A percentile compares a stretch with the other conserved stretches of the same genome.
Evolutionary conservation across 2,888 invertebrate species (phyloP).

Genomic region (Saturnia japonica): DNA sequence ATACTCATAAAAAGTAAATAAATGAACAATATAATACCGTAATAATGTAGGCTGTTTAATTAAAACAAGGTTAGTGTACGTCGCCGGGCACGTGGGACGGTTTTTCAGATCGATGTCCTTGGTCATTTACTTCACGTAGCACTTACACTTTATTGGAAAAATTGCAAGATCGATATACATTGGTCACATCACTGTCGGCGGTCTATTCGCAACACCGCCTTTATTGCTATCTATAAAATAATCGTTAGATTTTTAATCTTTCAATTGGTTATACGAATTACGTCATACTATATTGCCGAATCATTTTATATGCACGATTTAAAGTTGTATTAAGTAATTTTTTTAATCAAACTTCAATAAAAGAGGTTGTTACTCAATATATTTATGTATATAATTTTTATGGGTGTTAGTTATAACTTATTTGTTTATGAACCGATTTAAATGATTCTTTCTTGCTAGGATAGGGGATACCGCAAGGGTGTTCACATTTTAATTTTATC

Average conservation of each 20-base stretch:
- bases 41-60: slow-evolving; percentile 2
- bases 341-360: too few species aligned
- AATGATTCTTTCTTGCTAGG: too few species aligned
- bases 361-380: too few species aligned
- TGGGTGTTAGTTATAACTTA: too few species aligned
- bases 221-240: background rate
- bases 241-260: background rate
- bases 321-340: too few species aligned
- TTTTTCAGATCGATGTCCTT: background rate
- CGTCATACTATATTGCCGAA: background rate
- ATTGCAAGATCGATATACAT: slow-evolving; percentile 2
- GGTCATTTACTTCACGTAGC: background rate
- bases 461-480: too few species aligned
- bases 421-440: too few species aligned
- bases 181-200: background rate
- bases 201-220: background rate
- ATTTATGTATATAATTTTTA: too few species aligned
- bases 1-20: background rate
- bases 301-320: too few species aligned
- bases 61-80: slow-evolving; percentile 4
- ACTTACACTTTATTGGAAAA: slow-evolving; percentile 11
- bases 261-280: background rate
- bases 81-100: background rate
- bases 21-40: slow-evolving; percentile 1
- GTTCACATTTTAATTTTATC: too few species aligned